phyloP scores from a whole-genome alignment of 2,797 vertebrate genomes.

The Tinamus major region DNA sequence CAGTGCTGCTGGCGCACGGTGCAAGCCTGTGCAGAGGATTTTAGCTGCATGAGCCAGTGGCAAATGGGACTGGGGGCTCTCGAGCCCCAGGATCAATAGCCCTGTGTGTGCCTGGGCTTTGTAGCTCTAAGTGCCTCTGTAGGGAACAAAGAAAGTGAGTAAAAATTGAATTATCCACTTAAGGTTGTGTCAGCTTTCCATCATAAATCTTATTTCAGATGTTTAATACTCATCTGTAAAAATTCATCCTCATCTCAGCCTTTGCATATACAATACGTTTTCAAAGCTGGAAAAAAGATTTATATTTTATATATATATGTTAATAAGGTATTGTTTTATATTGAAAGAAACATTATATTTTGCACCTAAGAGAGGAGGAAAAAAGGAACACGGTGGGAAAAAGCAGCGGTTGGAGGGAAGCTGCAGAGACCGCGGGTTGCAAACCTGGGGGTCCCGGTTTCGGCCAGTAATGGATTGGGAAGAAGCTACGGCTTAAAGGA shows the following conservation, averaged over 20 bases:
- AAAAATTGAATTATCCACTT: constrained; percentile 74
- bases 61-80: not conserved
- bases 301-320: not conserved
- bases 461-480: not conserved
- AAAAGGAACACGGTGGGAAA: not conserved
- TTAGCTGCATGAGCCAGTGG: accelerated
- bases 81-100: not conserved
- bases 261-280: accelerated
- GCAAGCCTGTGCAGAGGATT: not conserved
- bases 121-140: constrained; percentile 52
- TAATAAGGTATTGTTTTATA: not conserved
- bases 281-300: not conserved
- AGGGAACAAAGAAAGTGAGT: constrained; percentile 59
- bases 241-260: not conserved
- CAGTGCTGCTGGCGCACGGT: not conserved
- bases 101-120: not conserved
- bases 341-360: not conserved
- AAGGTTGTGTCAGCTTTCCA: constrained; percentile 45
- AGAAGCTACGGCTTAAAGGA: too few relatives aligned
- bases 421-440: not conserved
- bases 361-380: accelerated
- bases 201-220: constrained; percentile 37
- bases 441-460: not conserved
- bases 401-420: not conserved
- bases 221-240: constrained; percentile 7